Percentiles rank a stretch among this genome's conserved stretches.
phyloP scores from a whole-genome alignment of 1,140 invertebrate genomes.

The Heliothis subflexa region DNA sequence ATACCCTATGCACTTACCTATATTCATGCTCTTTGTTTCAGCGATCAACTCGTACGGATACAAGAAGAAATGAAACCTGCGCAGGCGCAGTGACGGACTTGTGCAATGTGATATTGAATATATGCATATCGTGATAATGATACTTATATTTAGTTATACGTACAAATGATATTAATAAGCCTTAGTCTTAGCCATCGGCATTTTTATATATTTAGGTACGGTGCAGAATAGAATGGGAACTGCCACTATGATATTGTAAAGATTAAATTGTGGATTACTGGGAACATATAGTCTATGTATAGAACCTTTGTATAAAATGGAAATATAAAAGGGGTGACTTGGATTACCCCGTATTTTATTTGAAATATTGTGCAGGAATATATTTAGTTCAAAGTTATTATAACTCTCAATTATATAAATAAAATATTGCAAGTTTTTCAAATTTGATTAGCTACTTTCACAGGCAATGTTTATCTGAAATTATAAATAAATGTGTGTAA shows the following conservation, averaged over 20 bases:
- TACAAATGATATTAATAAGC: constrained; percentile 20
- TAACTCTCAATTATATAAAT: too few relatives aligned
- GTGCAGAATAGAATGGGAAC: constrained; percentile 9
- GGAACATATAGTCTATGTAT: too few relatives aligned
- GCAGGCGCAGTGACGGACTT: constrained; percentile 14
- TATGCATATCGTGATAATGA: constrained; percentile 54
- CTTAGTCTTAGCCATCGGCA: constrained; percentile 3
- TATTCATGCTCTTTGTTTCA: constrained; percentile 80
- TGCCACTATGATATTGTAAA: not conserved
- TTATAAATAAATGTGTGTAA: not conserved
- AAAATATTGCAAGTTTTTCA: too few relatives aligned
- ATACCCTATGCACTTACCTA: too few relatives aligned
- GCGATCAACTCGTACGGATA: constrained; percentile 92
- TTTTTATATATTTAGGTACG: constrained; percentile 3
- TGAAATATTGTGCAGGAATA: too few relatives aligned
- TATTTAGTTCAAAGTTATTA: too few relatives aligned
- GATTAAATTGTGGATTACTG: not conserved
- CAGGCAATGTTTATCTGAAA: not conserved
- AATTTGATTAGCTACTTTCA: too few relatives aligned
- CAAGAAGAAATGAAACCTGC: constrained; percentile 86
- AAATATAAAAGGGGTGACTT: too few relatives aligned
- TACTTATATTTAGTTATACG: constrained; percentile 37
- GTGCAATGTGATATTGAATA: constrained; percentile 43
- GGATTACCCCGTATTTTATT: too few relatives aligned
- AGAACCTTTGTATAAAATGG: too few relatives aligned